phyloP scores from a whole-genome alignment of 2,888 invertebrate species.

The Xestia c-nigrum region DNA sequence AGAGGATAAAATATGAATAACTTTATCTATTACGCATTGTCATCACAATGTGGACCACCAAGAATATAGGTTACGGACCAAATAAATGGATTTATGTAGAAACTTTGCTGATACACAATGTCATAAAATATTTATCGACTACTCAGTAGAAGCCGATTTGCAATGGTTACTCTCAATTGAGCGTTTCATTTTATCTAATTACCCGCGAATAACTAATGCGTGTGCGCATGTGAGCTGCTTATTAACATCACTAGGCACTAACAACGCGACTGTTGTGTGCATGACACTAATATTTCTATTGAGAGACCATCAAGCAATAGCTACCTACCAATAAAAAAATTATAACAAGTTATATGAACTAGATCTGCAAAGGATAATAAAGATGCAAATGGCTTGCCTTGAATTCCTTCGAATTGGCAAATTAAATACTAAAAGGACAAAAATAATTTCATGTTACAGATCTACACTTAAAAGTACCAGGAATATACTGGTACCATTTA shows the following conservation, averaged over 20 bases:
- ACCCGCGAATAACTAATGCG: conserved; percentile 51
- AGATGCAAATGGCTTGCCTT: conserved; percentile 19
- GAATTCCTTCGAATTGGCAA: conserved; percentile 12
- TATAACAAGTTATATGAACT: conserved; percentile 20
- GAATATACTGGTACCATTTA: conserved; percentile 38
- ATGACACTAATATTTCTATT: conserved; percentile 65
- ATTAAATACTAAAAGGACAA: conserved; percentile 1
- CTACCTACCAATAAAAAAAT: conserved; percentile 1
- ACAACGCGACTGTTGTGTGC: conserved; percentile 66
- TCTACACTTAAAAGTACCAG: conserved; percentile 22
- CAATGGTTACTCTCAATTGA: conserved; percentile 47
- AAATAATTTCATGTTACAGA: conserved; percentile 13
- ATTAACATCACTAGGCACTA: conserved; percentile 68
- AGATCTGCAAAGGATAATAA: conserved; percentile 46
- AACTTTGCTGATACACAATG: conserved; percentile 40
- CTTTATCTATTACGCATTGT: conserved; percentile 55
- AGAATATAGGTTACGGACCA: conserved; percentile 54
- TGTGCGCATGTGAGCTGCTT: conserved; percentile 62
- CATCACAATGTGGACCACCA: conserved; percentile 59
- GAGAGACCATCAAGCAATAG: conserved; percentile 35
- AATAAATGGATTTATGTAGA: conserved; percentile 48
- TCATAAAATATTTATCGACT: conserved; percentile 43
- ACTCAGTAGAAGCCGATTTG: conserved; percentile 4
- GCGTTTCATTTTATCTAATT: conserved; percentile 44
- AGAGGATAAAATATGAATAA: conserved; percentile 47